These are phyloP conservation scores for Panagrolaimus sp. DNA, from an alignment of 1,140 invertebrate genomes.

Conservation along the genomic window DNA sequence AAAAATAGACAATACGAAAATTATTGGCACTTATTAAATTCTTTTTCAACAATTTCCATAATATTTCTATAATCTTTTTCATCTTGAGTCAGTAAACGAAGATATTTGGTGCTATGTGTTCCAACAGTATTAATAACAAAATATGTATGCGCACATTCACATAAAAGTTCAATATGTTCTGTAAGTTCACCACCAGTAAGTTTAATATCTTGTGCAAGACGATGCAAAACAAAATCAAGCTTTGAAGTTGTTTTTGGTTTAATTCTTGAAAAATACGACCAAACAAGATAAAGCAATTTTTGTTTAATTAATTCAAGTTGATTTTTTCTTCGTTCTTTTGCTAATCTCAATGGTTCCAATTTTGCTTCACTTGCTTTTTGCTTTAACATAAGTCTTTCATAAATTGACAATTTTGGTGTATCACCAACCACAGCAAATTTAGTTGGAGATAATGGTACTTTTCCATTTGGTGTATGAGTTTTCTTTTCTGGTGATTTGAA, in stretches of 20 bases:
- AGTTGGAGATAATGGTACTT: background rate
- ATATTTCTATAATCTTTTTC: no score
- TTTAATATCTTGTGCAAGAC: background rate
- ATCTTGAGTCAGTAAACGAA: background rate
- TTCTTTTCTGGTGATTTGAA: conserved; percentile 3
- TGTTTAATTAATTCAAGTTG: background rate
- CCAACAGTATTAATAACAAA: background rate
- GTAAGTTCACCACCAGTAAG: background rate
- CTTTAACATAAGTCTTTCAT: conserved; percentile 1
- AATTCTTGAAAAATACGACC: background rate
- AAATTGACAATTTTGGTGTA: background rate
- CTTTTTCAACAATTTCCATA: no score
- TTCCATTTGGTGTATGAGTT: background rate
- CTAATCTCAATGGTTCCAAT: background rate
- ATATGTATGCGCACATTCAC: background rate
- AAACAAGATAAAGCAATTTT: background rate
- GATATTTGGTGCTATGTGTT: background rate
- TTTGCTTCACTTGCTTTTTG: background rate
- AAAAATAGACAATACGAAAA: no score
- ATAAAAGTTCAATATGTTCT: background rate
- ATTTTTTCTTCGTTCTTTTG: background rate
- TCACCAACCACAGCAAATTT: background rate
- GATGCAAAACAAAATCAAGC: background rate
- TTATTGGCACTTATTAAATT: no score
- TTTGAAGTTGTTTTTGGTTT: background rate